phyloP scores from a whole-genome alignment of 2,113 vertebrate species.

The Alethe castanea region DNA sequence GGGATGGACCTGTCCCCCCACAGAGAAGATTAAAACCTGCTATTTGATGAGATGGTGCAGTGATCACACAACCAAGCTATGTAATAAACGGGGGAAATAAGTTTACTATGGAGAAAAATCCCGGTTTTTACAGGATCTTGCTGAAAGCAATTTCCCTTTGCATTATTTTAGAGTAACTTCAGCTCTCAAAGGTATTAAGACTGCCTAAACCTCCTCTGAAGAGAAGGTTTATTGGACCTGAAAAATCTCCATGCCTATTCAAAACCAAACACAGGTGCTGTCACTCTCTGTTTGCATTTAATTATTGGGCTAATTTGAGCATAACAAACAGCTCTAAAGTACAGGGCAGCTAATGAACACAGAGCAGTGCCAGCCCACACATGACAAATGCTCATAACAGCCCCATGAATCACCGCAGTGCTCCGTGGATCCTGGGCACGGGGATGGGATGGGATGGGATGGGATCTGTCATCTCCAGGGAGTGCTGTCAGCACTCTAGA shows the following conservation, averaged over 20 bases:
- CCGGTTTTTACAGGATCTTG: not conserved
- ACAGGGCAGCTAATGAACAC: not conserved
- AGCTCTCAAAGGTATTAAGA: not conserved
- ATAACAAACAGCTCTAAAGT: not conserved
- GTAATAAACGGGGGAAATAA: not conserved
- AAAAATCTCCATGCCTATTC: not conserved
- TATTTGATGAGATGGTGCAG: not conserved
- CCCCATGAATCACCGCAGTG: not conserved
- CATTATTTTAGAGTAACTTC: accelerated
- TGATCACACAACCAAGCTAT: accelerated
- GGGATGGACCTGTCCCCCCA: accelerated
- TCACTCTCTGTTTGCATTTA: not conserved
- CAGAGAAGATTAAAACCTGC: accelerated
- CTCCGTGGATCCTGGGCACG: not conserved
- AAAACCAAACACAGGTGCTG: not conserved
- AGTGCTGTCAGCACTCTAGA: not conserved
- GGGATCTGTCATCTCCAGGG: not conserved
- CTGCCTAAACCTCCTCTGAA: not conserved
- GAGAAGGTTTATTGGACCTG: too few relatives aligned
- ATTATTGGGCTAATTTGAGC: not conserved
- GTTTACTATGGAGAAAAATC: accelerated
- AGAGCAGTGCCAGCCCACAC: not conserved
- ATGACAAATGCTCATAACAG: not conserved
- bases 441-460: not conserved
- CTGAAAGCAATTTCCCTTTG: not conserved